Percentiles rank a stretch among this genome's conserved stretches.
Conservation (phyloP, 2,888 invertebrate genomes). For the Nipponacmea schrenckii region DNA sequence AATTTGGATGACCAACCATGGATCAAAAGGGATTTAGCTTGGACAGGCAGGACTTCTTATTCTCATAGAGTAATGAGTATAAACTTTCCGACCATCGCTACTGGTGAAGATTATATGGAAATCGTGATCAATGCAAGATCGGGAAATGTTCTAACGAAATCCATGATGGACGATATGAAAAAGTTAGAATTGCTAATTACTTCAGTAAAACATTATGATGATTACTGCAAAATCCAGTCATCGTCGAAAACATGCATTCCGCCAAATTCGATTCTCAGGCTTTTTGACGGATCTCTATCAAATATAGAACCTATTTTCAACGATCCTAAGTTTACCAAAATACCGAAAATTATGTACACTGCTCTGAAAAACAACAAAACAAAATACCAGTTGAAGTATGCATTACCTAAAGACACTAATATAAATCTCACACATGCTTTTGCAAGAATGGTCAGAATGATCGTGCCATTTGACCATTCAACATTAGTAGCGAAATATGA, state of each 20-base stretch:
- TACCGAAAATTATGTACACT: constrained; percentile 36
- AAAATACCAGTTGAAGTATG: constrained; percentile 36
- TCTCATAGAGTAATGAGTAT: constrained; percentile 17
- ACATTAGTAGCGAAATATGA: constrained; percentile 24
- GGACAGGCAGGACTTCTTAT: constrained; percentile 37
- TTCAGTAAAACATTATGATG: constrained; percentile 27
- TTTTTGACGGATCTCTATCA: constrained; percentile 49
- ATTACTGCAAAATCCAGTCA: constrained; percentile 26
- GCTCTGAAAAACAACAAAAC: constrained; percentile 38
- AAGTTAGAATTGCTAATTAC: constrained; percentile 40
- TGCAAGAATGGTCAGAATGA: constrained; percentile 35
- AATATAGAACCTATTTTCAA: constrained; percentile 40
- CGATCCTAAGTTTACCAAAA: constrained; percentile 45
- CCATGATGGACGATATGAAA: constrained; percentile 42
- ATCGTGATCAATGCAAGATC: constrained; percentile 41
- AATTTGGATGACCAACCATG: constrained; percentile 45
- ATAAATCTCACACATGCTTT: constrained; percentile 27
- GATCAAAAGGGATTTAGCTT: constrained; percentile 43
- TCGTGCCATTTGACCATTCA: constrained; percentile 31
- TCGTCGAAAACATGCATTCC: constrained; percentile 26
- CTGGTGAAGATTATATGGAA: constrained; percentile 28
- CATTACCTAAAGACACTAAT: constrained; percentile 33
- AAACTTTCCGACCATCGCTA: constrained; percentile 7
- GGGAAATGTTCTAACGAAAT: constrained; percentile 49
- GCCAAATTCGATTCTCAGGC: constrained; percentile 42